Evolutionary conservation across 2,113 vertebrate species (phyloP).

Genomic region (Peromyscus californicus): DNA sequence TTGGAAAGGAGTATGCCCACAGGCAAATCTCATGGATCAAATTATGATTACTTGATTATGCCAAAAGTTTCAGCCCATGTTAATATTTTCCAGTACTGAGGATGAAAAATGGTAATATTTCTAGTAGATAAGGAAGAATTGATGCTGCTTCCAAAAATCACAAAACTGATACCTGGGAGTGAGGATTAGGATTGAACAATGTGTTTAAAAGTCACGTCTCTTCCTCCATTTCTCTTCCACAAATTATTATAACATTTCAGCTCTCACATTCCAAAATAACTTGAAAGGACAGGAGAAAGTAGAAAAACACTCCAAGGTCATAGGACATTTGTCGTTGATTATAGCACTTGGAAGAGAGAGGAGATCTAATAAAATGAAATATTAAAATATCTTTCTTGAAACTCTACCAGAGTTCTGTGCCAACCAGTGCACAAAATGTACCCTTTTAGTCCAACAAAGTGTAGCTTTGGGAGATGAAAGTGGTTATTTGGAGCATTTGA

Average conservation of each 20-base stretch:
- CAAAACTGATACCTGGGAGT: background rate
- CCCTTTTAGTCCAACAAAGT: slow-evolving; percentile 58
- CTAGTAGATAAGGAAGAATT: background rate
- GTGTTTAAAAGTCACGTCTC: slow-evolving; percentile 25
- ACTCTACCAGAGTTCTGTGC: slow-evolving; percentile 40
- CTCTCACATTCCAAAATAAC: background rate
- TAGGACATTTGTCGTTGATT: slow-evolving; percentile 62
- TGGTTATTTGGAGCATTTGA: slow-evolving; percentile 64
- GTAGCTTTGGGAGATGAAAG: slow-evolving; percentile 21
- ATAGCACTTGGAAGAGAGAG: slow-evolving; percentile 58
- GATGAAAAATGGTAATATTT: slow-evolving; percentile 35
- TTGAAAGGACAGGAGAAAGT: background rate
- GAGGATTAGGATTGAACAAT: background rate
- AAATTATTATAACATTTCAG: slow-evolving; percentile 5
- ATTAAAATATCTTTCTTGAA: slow-evolving; percentile 64
- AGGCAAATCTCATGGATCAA: slow-evolving; percentile 26
- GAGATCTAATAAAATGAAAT: slow-evolving; percentile 63
- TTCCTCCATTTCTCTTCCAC: slow-evolving; percentile 12
- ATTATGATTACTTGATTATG: slow-evolving; percentile 44
- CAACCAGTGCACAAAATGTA: slow-evolving; percentile 52
- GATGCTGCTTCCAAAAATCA: slow-evolving; percentile 33
- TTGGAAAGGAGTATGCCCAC: slow-evolving; percentile 5
- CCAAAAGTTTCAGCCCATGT: slow-evolving; percentile 40
- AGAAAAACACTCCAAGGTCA: slow-evolving; percentile 54
- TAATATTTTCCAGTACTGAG: slow-evolving; percentile 22